These are phyloP conservation scores for Tringa solitaria DNA, from an alignment of 2,113 vertebrate species.

Conservation along the genomic window DNA sequence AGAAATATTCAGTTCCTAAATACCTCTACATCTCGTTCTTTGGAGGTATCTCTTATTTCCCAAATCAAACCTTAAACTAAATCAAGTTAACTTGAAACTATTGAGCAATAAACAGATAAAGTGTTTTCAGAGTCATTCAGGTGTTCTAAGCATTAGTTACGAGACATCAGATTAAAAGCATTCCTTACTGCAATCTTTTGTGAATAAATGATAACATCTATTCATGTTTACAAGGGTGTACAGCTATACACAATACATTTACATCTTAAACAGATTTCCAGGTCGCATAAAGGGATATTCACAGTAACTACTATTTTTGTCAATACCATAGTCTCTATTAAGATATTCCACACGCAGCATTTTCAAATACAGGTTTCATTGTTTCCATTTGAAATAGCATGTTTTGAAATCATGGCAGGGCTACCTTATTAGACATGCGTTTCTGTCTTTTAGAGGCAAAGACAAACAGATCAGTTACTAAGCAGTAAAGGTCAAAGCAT, in stretches of 20 bases:
- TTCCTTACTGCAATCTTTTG: not conserved
- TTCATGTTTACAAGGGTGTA: not conserved
- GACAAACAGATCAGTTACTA: slow-evolving; percentile 48
- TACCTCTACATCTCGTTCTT: not conserved
- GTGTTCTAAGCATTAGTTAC: not conserved
- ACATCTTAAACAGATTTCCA: not conserved
- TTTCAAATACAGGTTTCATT: not conserved
- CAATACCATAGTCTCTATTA: not conserved
- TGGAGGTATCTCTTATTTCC: not conserved
- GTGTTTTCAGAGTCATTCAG: not conserved
- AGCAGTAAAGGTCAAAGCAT: slow-evolving; percentile 56
- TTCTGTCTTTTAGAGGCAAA: slow-evolving; percentile 33
- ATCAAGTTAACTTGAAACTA: not conserved
- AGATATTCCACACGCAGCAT: not conserved
- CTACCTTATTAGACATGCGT: not conserved
- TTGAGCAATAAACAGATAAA: not conserved
- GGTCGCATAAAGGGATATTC: not conserved
- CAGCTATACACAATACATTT: not conserved
- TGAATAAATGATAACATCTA: not conserved
- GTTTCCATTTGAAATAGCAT: not conserved
- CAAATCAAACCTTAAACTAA: not conserved
- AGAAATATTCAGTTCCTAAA: not conserved
- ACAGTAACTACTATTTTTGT: not conserved
- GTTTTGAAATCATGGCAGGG: not conserved
- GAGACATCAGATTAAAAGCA: not conserved